phyloP scores from a whole-genome alignment of 1,140 invertebrate species.

The Drosophila jambulina region DNA sequence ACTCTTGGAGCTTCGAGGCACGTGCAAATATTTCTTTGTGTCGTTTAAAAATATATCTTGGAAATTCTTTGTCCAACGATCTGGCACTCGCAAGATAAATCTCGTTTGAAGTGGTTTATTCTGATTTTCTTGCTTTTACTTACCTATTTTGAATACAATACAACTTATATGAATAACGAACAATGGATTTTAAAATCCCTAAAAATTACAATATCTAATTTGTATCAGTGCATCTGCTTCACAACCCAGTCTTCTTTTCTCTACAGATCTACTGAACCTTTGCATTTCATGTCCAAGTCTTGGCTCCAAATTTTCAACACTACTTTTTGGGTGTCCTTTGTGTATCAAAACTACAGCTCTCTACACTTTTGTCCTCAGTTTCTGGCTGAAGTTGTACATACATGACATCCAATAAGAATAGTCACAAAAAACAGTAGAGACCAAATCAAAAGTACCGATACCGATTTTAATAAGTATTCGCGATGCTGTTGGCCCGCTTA shows the following conservation, averaged over 20 bases:
- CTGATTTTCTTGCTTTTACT: background rate
- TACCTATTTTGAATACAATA: background rate
- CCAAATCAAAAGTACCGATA: background rate
- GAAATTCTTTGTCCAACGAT: slow-evolving; percentile 3
- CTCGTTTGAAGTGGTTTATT: slow-evolving; percentile 1
- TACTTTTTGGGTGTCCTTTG: slow-evolving; percentile 8
- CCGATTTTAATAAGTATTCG: background rate
- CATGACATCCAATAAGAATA: background rate
- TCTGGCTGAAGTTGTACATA: background rate
- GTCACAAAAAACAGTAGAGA: background rate
- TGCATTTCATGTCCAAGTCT: background rate
- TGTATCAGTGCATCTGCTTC: too few species aligned
- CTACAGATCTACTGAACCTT: background rate
- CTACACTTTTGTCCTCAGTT: background rate
- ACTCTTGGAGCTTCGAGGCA: slow-evolving; percentile 15
- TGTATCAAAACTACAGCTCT: background rate
- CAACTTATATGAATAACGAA: background rate
- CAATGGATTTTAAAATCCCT: background rate
- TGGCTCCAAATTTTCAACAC: slow-evolving; percentile 16
- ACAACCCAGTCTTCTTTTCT: background rate
- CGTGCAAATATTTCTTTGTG: slow-evolving; percentile 32
- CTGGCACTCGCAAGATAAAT: slow-evolving; percentile 6
- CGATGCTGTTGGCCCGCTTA: slow-evolving; percentile 63
- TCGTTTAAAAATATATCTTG: slow-evolving; percentile 10
- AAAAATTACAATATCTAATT: background rate